phyloP scores from a whole-genome alignment of 53 echinoderm and acorn worm species.

The Holothuria leucospilota region DNA sequence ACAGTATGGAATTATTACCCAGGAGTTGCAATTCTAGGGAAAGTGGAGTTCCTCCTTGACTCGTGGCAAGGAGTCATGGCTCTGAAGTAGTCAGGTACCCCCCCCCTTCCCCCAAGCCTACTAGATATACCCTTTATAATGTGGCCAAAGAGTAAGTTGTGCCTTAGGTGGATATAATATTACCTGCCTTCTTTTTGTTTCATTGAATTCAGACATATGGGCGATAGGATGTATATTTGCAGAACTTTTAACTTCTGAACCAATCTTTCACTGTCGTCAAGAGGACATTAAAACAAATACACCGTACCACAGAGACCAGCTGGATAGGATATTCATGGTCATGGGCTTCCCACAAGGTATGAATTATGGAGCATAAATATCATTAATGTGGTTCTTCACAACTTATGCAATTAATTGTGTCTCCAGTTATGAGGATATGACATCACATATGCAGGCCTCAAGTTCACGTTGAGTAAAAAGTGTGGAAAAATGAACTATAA shows the following conservation, averaged over 20 bases:
- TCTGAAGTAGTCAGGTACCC: no score
- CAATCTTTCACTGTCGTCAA: slow-evolving; percentile 98
- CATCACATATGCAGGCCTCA: not conserved
- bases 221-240: slow-evolving; percentile 99
- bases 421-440: no score
- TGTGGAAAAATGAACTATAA: no score
- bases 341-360: slow-evolving; percentile 99
- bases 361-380: not conserved
- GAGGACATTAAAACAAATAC: slow-evolving; percentile 99
- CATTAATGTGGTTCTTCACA: not conserved
- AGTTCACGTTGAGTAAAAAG: not conserved
- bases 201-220: slow-evolving; percentile 83
- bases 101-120: no score
- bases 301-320: slow-evolving; percentile 97
- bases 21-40: no score
- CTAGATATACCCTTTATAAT: no score
- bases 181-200: not conserved
- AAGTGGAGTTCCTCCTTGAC: no score
- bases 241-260: slow-evolving; percentile 95
- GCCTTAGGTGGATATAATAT: not conserved
- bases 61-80: no score
- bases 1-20: no score
- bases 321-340: slow-evolving; percentile 97
- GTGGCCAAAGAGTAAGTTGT: no score
- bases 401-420: no score